A percentile compares a stretch with the other conserved stretches of the same genome.
Conservation (phyloP, 2,888 invertebrate species). For the Spisula solida region DNA sequence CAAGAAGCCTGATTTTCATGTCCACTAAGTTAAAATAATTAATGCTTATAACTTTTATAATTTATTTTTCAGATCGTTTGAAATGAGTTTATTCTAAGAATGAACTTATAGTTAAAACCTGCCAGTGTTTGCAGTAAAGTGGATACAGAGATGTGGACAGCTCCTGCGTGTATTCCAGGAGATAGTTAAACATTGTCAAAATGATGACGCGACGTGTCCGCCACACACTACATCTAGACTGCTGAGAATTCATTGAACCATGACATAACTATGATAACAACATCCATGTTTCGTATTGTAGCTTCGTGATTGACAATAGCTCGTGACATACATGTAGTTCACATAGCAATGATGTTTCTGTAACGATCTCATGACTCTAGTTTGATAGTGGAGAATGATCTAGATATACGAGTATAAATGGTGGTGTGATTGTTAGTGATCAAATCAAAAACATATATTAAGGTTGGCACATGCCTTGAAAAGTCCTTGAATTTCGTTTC, state of each 20-base stretch:
- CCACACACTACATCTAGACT: neutral
- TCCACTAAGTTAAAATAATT: neutral
- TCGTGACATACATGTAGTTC: neutral
- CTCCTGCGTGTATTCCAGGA: neutral
- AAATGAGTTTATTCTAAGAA: neutral
- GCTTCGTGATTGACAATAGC: neutral
- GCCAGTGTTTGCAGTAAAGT: neutral
- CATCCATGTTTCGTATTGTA: neutral
- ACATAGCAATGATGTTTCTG: neutral
- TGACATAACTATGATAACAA: neutral
- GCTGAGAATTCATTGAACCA: neutral
- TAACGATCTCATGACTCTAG: neutral
- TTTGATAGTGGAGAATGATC: neutral
- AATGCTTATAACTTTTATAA: too few species aligned
- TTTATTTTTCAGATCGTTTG: constrained; percentile 4
- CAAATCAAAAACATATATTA: neutral
- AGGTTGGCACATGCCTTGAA: too few species aligned
- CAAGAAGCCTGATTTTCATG: too few species aligned
- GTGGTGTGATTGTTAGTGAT: neutral
- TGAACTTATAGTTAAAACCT: neutral
- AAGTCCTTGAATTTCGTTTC: too few species aligned
- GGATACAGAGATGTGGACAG: neutral
- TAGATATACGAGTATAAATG: neutral
- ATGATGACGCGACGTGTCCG: neutral
- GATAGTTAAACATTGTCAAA: neutral